Conservation (phyloP, 2,797 vertebrate genomes). For the Varecia variegata region DNA sequence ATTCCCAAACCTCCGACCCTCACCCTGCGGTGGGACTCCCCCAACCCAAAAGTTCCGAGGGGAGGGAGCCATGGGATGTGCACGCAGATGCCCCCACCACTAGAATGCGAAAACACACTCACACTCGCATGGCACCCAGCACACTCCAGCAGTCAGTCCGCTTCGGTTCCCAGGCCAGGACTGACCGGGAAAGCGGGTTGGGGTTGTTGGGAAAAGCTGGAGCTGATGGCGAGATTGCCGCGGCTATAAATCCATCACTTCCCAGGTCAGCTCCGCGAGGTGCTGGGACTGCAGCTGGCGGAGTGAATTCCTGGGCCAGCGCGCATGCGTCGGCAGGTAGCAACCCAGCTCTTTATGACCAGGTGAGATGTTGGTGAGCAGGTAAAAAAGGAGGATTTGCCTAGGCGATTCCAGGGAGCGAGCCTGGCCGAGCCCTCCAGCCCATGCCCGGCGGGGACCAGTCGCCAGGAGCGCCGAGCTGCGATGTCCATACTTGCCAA, state of each 20-base stretch:
- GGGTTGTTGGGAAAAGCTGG: conserved; percentile 68
- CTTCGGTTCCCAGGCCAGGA: conserved; percentile 22
- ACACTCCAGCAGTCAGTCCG: not conserved
- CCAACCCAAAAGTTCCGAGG: not conserved
- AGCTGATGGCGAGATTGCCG: conserved; percentile 76
- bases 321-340: conserved; percentile 96
- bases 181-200: conserved; percentile 72
- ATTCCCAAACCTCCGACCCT: not conserved
- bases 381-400: conserved; percentile 91
- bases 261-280: conserved; percentile 76
- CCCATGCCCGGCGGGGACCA: conserved; percentile 86
- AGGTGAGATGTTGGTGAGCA: conserved; percentile 94
- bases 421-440: conserved; percentile 86
- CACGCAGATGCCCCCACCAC: not conserved
- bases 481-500: conserved; percentile 95
- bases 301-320: conserved; percentile 85
- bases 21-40: not conserved
- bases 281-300: conserved; percentile 74
- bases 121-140: not conserved
- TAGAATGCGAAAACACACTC: not conserved
- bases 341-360: conserved; percentile 91
- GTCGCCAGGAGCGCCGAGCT: conserved; percentile 84
- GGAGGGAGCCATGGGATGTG: not conserved
- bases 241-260: conserved; percentile 84
- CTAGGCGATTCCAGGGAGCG: conserved; percentile 86